Base-by-base conservation (phyloP, 2,797 vertebrate species). In the Diplodus sargus region DNA sequence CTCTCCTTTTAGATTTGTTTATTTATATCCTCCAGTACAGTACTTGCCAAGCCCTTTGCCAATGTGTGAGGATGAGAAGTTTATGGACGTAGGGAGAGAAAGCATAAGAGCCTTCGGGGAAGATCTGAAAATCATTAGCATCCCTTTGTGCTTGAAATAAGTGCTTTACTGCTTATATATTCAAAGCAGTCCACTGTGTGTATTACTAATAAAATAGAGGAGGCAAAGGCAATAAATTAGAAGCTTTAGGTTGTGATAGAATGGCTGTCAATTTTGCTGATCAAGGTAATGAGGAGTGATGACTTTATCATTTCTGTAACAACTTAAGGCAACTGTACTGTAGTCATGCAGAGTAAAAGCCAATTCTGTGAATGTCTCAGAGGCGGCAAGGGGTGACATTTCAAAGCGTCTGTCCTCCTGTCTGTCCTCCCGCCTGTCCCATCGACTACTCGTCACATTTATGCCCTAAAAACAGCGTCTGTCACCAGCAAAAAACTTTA, bases 1-100 rank as follows among this genome's bases (percentile, higher is more conserved):
- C 81, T 81, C 84, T 88, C 85, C 70, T 85, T 79, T 84, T 85
- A 74, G 84, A 87, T 93, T 92, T 92, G 88, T 93, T 92, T 92
- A 93, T 93, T 91, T 87, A 90, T 85, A 85, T 71, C 54, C 59
- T 61, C 59, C 59, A 47, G 78, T 88, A 85, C 82, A 85, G 66
- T 72, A 51, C 45, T 66, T 82, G 84, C 79, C 59, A 43, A 78
- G 60, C 42, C 63, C 56, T 62, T 49, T 79, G 76, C 63, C 65
- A 78, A 17, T 17, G 62, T 74, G 61, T 13, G 43, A 82, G 72
- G 62, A 80, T 71, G 79, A 74, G 82, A 66, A 56, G 73, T 83
- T 85, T 74, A 80, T 74, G 76, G 68, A 75, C 69, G 66, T 72
- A 66, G 62, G 9, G 74, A 71, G 61, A 71, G 74, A 73, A 76